phyloP scores from a whole-genome alignment of 2,888 invertebrate genomes.

The Arge pagana region DNA sequence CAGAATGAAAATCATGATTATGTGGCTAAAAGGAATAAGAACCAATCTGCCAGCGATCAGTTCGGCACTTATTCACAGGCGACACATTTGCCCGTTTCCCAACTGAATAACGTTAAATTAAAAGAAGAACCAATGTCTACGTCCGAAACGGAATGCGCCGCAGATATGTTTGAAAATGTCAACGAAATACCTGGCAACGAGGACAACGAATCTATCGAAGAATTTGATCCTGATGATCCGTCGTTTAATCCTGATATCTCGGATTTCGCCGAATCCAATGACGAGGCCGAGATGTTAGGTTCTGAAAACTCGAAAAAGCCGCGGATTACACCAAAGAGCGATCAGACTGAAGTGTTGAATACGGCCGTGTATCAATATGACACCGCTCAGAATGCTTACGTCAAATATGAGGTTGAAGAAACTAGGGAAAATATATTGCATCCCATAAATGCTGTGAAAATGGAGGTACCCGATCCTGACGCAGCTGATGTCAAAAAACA shows the following conservation, averaged over 20 bases:
- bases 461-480: slow-evolving; percentile 2
- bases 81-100: background rate
- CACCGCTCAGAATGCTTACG: slow-evolving; percentile 33
- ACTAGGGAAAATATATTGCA: slow-evolving; percentile 16
- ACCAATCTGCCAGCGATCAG: background rate
- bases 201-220: slow-evolving; percentile 50
- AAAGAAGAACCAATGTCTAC: background rate
- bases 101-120: background rate
- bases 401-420: slow-evolving; percentile 33
- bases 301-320: slow-evolving; percentile 1
- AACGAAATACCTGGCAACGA: slow-evolving; percentile 29
- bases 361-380: slow-evolving; percentile 38
- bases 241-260: slow-evolving; percentile 38
- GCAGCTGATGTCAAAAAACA: slow-evolving; percentile 7
- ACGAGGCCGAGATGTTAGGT: slow-evolving; percentile 26
- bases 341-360: background rate
- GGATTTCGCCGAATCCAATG: slow-evolving; percentile 35
- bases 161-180: slow-evolving; percentile 8
- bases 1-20: slow-evolving; percentile 11
- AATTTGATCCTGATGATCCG: slow-evolving; percentile 53
- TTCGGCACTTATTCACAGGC: no score
- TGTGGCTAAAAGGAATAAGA: slow-evolving; percentile 7
- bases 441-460: slow-evolving; percentile 1
- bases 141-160: slow-evolving; percentile 2
- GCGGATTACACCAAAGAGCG: background rate